Conservation (phyloP, 2,888 invertebrate species). For the Leptinotarsa peninsularis region DNA sequence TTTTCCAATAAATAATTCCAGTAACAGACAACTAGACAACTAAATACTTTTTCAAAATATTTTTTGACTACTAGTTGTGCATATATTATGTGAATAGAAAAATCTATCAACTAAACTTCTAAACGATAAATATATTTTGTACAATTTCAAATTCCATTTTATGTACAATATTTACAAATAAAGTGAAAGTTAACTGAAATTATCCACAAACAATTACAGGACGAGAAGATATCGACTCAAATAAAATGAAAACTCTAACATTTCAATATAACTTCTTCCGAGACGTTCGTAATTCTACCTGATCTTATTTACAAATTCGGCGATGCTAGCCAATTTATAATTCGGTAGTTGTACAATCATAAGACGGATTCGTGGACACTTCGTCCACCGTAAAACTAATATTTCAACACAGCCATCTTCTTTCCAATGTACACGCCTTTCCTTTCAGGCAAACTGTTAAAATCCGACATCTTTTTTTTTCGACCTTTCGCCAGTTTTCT, state of each 20-base stretch:
- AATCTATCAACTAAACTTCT: slow-evolving; percentile 49
- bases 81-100: slow-evolving; percentile 37
- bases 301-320: slow-evolving; percentile 59
- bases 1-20: slow-evolving; percentile 54
- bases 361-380: slow-evolving; percentile 55
- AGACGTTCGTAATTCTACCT: slow-evolving; percentile 42
- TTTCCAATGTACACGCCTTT: slow-evolving; percentile 56
- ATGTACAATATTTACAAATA: slow-evolving; percentile 56
- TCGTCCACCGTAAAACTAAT: slow-evolving; percentile 52
- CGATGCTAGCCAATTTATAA: slow-evolving; percentile 61
- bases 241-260: slow-evolving; percentile 32
- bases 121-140: slow-evolving; percentile 53
- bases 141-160: slow-evolving; percentile 50
- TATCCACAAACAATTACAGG: slow-evolving; percentile 41
- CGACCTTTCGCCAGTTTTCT: slow-evolving; percentile 60
- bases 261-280: slow-evolving; percentile 35
- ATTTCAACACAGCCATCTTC: slow-evolving; percentile 64
- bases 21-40: slow-evolving; percentile 46
- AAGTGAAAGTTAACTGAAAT: slow-evolving; percentile 46
- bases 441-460: slow-evolving; percentile 49
- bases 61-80: slow-evolving; percentile 44
- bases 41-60: slow-evolving; percentile 46
- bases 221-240: slow-evolving; percentile 34
- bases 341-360: slow-evolving; percentile 61
- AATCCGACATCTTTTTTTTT: slow-evolving; percentile 48